A percentile compares a stretch with the other conserved stretches of the same genome.
phyloP scores from a whole-genome alignment of 2,888 invertebrate genomes.

The Chrysopilus asiliformis region DNA sequence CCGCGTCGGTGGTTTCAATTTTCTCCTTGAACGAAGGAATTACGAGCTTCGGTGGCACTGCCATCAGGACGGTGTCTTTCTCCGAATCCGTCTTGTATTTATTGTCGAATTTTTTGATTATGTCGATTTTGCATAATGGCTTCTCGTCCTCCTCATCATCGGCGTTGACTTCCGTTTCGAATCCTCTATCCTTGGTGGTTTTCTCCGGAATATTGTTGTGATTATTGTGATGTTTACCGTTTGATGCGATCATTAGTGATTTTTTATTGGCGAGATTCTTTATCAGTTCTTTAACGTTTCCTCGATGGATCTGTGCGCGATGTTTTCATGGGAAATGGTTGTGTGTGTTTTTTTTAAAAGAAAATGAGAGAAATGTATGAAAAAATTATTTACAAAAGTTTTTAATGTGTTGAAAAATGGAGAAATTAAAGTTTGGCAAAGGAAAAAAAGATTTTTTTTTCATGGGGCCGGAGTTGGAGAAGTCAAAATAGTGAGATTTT shows the following conservation, averaged over 20 bases:
- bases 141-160: conserved; percentile 15
- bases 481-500: no score
- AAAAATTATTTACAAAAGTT: no score
- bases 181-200: conserved; percentile 7
- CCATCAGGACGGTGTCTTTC: conserved; percentile 10
- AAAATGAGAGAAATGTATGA: not conserved
- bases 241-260: no score
- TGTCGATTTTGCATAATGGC: conserved; percentile 38
- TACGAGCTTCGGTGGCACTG: conserved; percentile 6
- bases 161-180: no score
- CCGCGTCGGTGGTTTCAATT: conserved; percentile 6
- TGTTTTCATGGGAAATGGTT: no score
- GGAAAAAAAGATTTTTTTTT: no score
- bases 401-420: no score
- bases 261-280: conserved; percentile 33
- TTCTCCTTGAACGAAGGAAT: conserved; percentile 1
- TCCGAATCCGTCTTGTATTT: conserved; percentile 32
- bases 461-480: no score
- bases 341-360: not conserved
- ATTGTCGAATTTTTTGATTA: conserved; percentile 50
- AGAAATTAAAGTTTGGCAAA: no score
- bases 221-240: no score
- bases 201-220: conserved; percentile 3
- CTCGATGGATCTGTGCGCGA: conserved; percentile 29
- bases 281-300: conserved; percentile 31